These are phyloP conservation scores for Falcaria lacertinaria DNA, from an alignment of 2,888 invertebrate species.

Conservation along the genomic window DNA sequence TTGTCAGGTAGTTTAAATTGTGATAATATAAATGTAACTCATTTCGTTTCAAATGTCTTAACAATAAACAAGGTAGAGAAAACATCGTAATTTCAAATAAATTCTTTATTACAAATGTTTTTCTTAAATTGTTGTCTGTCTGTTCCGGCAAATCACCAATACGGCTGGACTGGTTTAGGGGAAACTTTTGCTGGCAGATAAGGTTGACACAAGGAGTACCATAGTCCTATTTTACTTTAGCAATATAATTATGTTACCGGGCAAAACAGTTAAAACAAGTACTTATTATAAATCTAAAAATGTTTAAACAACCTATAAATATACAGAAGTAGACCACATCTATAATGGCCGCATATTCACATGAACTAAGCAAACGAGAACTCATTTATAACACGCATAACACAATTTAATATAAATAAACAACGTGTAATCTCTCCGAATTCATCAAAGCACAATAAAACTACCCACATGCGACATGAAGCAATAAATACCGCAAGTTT, in stretches of 20 bases:
- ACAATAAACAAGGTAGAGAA: too few relatives aligned
- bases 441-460: slow-evolving; percentile 8
- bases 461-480: slow-evolving; percentile 15
- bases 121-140: not conserved
- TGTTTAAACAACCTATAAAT: too few relatives aligned
- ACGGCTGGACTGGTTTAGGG: not conserved
- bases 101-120: not conserved
- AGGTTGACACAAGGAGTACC: not conserved
- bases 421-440: not conserved
- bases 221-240: not conserved
- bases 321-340: too few relatives aligned
- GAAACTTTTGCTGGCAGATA: not conserved
- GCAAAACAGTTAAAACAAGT: too few relatives aligned
- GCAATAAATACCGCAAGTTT: slow-evolving; percentile 24
- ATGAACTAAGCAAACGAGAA: not conserved
- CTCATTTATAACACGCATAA: not conserved
- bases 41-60: too few relatives aligned
- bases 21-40: too few relatives aligned
- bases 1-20: too few relatives aligned
- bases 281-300: too few relatives aligned
- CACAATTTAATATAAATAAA: not conserved
- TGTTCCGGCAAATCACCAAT: not conserved
- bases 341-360: too few relatives aligned
- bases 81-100: too few relatives aligned
- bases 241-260: too few relatives aligned